Evolutionary conservation across 2,797 vertebrate species (phyloP).

Genomic region (Cuniculus paca): DNA sequence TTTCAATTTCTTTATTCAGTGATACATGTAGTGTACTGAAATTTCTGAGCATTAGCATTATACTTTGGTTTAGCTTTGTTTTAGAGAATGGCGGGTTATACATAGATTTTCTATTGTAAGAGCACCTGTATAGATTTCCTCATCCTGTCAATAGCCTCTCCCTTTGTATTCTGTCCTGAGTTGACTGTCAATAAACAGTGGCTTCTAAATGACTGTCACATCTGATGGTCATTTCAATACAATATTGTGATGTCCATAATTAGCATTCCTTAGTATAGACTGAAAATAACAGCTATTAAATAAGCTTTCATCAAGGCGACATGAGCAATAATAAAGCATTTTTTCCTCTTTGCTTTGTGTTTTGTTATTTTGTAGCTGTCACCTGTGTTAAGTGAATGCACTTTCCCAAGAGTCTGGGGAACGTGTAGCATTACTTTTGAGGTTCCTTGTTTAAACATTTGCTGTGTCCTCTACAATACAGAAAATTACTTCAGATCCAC

Average conservation of each 20-base stretch:
- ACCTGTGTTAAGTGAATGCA: not conserved
- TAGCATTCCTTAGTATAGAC: not conserved
- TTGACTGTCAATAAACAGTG: not conserved
- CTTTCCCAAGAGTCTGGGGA: not conserved
- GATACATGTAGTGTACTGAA: not conserved
- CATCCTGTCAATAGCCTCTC: not conserved
- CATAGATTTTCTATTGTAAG: not conserved
- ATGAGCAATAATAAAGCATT: not conserved
- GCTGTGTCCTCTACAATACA: not conserved
- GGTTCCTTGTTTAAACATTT: not conserved
- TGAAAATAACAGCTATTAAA: not conserved
- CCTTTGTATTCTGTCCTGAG: not conserved
- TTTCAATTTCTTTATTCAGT: not conserved
- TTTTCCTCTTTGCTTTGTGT: not conserved
- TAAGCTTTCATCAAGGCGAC: not conserved
- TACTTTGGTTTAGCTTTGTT: not conserved
- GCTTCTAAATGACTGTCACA: not conserved
- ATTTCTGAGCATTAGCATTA: not conserved
- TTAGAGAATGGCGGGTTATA: not conserved
- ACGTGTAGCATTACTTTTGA: not conserved
- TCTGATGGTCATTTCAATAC: not conserved
- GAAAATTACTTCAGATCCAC: not conserved
- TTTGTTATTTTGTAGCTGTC: not conserved
- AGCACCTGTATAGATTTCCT: not conserved
- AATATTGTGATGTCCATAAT: not conserved